Evolutionary conservation across 1,140 invertebrate genomes (phyloP).

Genomic region (Melanaphis sacchari): DNA sequence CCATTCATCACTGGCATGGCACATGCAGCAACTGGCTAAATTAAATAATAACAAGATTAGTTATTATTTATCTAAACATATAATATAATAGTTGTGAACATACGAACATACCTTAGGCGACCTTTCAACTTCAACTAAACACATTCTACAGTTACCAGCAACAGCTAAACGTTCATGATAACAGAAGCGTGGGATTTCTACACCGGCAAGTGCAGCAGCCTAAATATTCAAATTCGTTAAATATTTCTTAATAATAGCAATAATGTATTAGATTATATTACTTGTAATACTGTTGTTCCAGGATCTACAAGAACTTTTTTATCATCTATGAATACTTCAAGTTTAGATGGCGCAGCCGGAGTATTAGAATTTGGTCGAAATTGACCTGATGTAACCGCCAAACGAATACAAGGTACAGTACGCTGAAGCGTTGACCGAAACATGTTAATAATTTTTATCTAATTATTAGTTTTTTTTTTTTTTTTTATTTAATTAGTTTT

Average conservation of each 20-base stretch:
- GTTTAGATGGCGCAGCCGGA: slow-evolving; percentile 60
- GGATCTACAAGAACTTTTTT: slow-evolving; percentile 92
- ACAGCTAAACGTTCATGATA: slow-evolving; percentile 98
- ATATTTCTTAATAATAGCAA: not conserved
- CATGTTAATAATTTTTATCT: not conserved
- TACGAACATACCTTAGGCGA: slow-evolving; percentile 76
- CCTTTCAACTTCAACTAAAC: slow-evolving; percentile 99
- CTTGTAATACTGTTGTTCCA: slow-evolving; percentile 96
- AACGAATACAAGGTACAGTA: slow-evolving; percentile 35
- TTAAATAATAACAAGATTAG: slow-evolving; percentile 62
- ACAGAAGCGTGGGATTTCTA: slow-evolving; percentile 99
- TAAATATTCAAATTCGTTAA: slow-evolving; percentile 63
- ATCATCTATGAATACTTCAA: slow-evolving; percentile 98
- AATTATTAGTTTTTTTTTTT: not conserved
- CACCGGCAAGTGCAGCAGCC: slow-evolving; percentile 94
- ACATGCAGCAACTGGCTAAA: slow-evolving; percentile 97
- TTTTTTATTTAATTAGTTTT: not conserved
- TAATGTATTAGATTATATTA: slow-evolving; percentile 63
- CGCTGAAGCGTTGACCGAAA: slow-evolving; percentile 44
- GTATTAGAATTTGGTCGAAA: slow-evolving; percentile 37
- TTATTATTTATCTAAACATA: not conserved
- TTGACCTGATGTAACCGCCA: not conserved
- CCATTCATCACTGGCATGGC: slow-evolving; percentile 99
- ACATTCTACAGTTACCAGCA: slow-evolving; percentile 99
- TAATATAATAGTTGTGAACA: slow-evolving; percentile 23